Conservation (phyloP, 2,797 vertebrate genomes). For the Siniperca scherzeri region DNA sequence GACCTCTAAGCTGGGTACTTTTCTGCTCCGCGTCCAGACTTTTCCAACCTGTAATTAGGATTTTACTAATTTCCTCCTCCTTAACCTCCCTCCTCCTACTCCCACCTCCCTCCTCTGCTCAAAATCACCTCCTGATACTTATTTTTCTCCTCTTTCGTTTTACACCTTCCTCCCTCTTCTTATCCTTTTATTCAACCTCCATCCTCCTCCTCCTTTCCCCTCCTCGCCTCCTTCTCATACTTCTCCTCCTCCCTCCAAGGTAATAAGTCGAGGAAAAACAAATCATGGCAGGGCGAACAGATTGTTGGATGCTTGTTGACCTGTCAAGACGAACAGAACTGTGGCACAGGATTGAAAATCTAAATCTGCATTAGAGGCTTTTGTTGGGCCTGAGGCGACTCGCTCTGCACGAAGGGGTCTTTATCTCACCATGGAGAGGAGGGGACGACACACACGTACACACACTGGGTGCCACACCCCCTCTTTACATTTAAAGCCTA, state of each 20-base stretch:
- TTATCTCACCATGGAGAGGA: slow-evolving; percentile 66
- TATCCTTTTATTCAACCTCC: background rate
- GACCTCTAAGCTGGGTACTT: slow-evolving; percentile 40
- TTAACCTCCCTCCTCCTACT: slow-evolving; percentile 9
- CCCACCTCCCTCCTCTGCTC: background rate
- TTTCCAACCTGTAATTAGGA: slow-evolving; percentile 63
- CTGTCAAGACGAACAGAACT: slow-evolving; percentile 77
- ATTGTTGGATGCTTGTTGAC: slow-evolving; percentile 82
- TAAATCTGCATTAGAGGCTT: slow-evolving; percentile 87
- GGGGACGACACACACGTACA: slow-evolving; percentile 45
- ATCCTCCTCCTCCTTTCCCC: background rate
- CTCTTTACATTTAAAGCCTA: slow-evolving; percentile 30
- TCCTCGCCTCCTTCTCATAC: slow-evolving; percentile 14
- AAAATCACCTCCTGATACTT: background rate
- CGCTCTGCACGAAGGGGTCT: slow-evolving; percentile 77
- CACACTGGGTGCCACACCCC: slow-evolving; percentile 21
- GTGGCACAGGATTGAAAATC: slow-evolving; percentile 81
- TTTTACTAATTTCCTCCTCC: slow-evolving; percentile 15
- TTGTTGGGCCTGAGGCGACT: slow-evolving; percentile 79
- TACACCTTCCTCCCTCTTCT: background rate
- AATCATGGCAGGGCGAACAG: slow-evolving; percentile 72
- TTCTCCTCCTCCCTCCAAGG: slow-evolving; percentile 46
- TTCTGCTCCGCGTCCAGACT: slow-evolving; percentile 46
- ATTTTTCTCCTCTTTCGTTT: background rate
- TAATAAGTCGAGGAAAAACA: slow-evolving; percentile 66